Evolutionary conservation across 2,797 vertebrate species (phyloP), one percentile per base, ranked within the genome.

Genomic region (Gymnothorax javanicus): DNA sequence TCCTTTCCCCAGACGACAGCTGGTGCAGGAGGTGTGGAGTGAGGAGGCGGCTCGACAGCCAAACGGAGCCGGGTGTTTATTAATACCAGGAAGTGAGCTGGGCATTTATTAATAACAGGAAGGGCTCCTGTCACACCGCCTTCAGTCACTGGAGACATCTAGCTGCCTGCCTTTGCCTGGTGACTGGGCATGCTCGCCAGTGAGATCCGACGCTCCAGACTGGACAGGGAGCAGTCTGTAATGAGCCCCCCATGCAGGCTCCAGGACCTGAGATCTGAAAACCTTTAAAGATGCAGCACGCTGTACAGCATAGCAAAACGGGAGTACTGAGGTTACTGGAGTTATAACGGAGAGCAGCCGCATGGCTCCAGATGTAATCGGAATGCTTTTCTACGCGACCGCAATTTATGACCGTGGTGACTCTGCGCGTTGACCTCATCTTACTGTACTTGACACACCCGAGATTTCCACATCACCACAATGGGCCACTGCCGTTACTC

Each of bases 1-100:
- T 95, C 92, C 89, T 71, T 89, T 95, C 94, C 90, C 93, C 93
- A 96, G 95, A 96, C 91, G 89, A 96, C 95, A 96, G 95, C 95
- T 96, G 95, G 94, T 79, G 90, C 88, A 86, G 20, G 87, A 92
- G 93, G 91, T 88, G 91, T 87, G 87, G 92, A 92, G 91, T 89
- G 89, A 20, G 83, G 89, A 84, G 89, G 91, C 92, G 89, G 92
- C 85, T 88, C 69, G 0, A 86, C 87, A 84, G 86, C 86, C 90
- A 88, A 89, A 92, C 82, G 84, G 87, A 87, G 60, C 88, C 8
- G 86, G 87, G 89, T 87, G 91, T 92, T 94, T 95, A 95, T 71
- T 69, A 86, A 86, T 82, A 95, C 93, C 93, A 88, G 91, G 90
- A 89, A 90, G 67, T 90, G 90, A 87, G 58, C 88, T 9, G 85